Evolutionary conservation across 2,113 vertebrate genomes (phyloP), one percentile per base, ranked within the genome.

Genomic region (Centropristis striata): DNA sequence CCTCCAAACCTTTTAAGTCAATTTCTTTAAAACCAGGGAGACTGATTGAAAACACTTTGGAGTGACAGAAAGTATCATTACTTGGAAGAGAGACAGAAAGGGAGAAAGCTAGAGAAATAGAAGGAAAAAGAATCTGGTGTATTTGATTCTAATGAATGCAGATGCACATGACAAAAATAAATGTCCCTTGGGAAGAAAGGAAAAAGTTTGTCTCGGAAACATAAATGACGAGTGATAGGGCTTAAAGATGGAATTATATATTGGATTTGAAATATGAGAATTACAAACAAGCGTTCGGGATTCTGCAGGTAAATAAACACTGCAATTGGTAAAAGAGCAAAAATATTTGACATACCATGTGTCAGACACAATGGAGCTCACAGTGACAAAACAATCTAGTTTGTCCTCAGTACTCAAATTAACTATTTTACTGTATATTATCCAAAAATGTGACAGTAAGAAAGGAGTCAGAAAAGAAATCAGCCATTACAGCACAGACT

Each of bases 101-200:
- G 15, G 60, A 85, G 79, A 82, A 70, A 72, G 70, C 51, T 58
- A 16, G 64, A 75, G 41, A 72, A 80, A 79, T 36, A 50, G 60
- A 55, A 42, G 25, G 39, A 78, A 65, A 32, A 60, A 65, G 20
- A 71, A 65, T 69, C 60, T 47, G 14, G 27, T 80, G 78, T 64
- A 57, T 85, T 82, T 91, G 86, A 86, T 83, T 84, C 69, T 77
- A 86, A 83, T 90, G 80, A 86, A 91, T 85, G 82, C 81, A 85
- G 84, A 90, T 86, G 72, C 82, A 76, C 59, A 86, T 83, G 84
- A 82, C 84, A 80, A 90, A 90, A 89, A 89, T 71, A 90, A 86
- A 85, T 59, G 88, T 81, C 87, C 71, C 86, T 23, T 58, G 82
- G 83, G 82, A 90, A 70, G 44, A 74, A 74, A 79, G 47, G 32